Conservation (phyloP, 2,113 vertebrate genomes). For the Oncorhynchus keta region DNA sequence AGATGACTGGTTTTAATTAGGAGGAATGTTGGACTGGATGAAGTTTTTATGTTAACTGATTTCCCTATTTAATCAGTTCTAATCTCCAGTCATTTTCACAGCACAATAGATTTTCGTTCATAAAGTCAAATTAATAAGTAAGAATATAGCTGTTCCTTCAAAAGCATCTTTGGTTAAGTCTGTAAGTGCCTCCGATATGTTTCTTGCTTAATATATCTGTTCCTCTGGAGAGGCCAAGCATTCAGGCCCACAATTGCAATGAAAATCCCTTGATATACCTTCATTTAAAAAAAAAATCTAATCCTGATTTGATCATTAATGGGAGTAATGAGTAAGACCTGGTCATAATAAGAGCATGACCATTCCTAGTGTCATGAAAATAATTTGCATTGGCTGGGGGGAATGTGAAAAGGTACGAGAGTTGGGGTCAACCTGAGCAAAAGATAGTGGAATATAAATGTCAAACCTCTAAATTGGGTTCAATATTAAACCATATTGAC, state of each 20-base stretch:
- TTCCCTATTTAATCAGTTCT: slow-evolving; percentile 86
- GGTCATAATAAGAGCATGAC: not conserved
- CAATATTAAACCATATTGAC: too few relatives aligned
- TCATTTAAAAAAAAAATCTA: not conserved
- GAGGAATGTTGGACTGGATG: slow-evolving; percentile 81
- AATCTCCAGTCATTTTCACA: slow-evolving; percentile 69
- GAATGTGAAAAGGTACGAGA: slow-evolving; percentile 14
- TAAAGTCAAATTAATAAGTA: slow-evolving; percentile 64
- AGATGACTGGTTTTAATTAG: slow-evolving; percentile 98
- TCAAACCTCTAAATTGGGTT: too few relatives aligned
- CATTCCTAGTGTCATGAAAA: slow-evolving; percentile 23
- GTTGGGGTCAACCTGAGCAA: too few relatives aligned
- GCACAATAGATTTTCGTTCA: slow-evolving; percentile 61
- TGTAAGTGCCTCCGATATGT: slow-evolving; percentile 13
- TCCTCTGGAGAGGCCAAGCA: slow-evolving; percentile 21
- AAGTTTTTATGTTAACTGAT: slow-evolving; percentile 92
- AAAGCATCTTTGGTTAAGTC: not conserved
- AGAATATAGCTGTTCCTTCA: slow-evolving; percentile 47
- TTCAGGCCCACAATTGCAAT: not conserved
- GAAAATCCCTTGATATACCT: not conserved
- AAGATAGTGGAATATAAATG: too few relatives aligned
- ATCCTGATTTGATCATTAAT: not conserved
- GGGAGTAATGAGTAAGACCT: not conserved
- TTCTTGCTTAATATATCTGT: slow-evolving; percentile 51
- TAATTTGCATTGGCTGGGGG: slow-evolving; percentile 26